Base-by-base conservation (phyloP, 2,797 vertebrate genomes). In the Avahi laniger region DNA sequence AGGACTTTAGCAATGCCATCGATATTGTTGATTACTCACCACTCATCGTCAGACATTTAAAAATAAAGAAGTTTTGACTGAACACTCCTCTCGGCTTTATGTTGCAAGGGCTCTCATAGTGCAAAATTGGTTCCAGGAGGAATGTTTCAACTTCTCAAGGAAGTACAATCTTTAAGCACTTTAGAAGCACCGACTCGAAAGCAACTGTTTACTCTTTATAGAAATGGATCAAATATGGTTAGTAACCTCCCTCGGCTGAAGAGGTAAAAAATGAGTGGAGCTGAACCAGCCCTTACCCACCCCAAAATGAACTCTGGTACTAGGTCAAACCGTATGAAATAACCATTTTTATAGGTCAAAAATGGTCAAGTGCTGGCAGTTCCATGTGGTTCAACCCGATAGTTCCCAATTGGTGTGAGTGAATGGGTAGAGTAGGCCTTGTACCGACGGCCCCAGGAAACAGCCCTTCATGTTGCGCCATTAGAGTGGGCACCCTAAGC, bases 121-220 rank as follows among this genome's bases (percentile, higher is more conserved):
- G 13, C 46, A 91, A 94, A 95, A 94, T 92, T 92, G 76, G 35
- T 86, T 96, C 87, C 93, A 94, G 84, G 65, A 93, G 59, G 70
- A 94, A 96, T 78, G 38, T 86, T 97, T 93, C 48, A 90, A 88
- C n/a, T 57, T 94, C 81, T 95, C 54, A 79, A 96, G 88, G 46
- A 95, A 85, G 30, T 90, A 69, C 22, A 95, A 14, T 87, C 81
- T 91, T 41, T 72, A 95, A 91, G 89, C 50, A 76, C 83, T 93
- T 96, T 91, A 70, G 65, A 97, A 91, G 63, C 24, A 89, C 54
- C 91, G 73, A 94, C 67, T 73, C 59, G 82, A 94, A 94, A 86
- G 43, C 67, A 94, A 83, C 78, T 82, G 52, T 72, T 95, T 91
- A 92, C 12, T 81, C 89, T 91, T 96, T 69, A 76, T 38, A 70